phyloP scores from a whole-genome alignment of 1,140 invertebrate genomes.

The Hyles euphorbiae region DNA sequence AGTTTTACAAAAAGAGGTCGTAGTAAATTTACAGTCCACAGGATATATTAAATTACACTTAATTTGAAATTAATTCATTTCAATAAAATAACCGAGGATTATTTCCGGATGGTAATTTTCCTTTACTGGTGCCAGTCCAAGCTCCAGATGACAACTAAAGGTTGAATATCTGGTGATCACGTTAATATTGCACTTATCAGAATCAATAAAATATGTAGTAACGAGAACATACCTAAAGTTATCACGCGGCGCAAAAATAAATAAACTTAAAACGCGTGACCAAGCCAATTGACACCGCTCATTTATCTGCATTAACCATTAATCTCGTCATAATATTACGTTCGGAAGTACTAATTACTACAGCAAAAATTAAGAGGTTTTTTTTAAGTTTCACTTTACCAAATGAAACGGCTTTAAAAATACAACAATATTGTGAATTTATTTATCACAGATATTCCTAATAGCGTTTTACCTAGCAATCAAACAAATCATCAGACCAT shows the following conservation, averaged over 20 bases:
- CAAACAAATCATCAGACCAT: no score
- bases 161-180: conserved; percentile 22
- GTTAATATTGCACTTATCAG: conserved; percentile 19
- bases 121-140: conserved; percentile 32
- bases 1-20: no score
- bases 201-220: conserved; percentile 25
- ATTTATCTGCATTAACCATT: no score
- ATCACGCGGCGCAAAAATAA: conserved; percentile 18
- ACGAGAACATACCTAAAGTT: conserved; percentile 6
- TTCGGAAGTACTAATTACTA: no score
- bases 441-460: no score
- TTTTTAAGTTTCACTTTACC: no score
- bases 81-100: neutral
- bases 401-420: no score
- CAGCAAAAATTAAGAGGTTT: no score
- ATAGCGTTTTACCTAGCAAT: no score
- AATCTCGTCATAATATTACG: no score
- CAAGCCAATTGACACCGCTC: neutral
- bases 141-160: conserved; percentile 59
- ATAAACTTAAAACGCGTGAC: conserved; percentile 14
- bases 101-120: neutral
- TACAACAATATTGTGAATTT: no score
- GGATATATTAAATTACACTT: neutral
- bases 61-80: no score
- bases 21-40: neutral